phyloP scores from a whole-genome alignment of 2,113 vertebrate genomes.

The Perca schrenkii region DNA sequence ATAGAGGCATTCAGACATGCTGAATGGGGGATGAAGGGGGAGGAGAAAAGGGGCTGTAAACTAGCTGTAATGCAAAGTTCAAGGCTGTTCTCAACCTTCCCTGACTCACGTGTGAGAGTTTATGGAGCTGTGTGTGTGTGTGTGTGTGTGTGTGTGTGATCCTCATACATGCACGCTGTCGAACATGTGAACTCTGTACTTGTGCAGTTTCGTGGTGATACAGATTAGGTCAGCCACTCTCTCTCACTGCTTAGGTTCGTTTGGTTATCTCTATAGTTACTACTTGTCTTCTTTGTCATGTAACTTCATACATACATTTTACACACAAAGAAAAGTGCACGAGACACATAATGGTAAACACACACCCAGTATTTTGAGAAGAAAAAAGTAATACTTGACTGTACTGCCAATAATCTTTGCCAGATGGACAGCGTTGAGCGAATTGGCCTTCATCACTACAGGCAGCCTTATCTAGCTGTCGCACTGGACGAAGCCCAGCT shows the following conservation, averaged over 20 bases:
- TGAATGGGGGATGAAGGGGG: constrained; percentile 44
- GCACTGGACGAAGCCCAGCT: constrained; percentile 68
- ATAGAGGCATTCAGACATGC: constrained; percentile 53
- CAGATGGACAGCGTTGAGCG: constrained; percentile 54
- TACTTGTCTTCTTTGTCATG: constrained; percentile 6
- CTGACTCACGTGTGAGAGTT: constrained; percentile 39
- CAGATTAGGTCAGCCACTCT: background rate
- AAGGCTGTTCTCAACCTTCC: constrained; percentile 59
- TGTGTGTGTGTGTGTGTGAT: constrained; percentile 18
- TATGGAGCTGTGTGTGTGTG: constrained; percentile 8
- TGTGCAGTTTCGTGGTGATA: background rate
- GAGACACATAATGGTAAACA: background rate
- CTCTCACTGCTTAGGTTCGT: constrained; percentile 23
- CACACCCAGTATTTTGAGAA: background rate
- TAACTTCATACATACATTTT: constrained; percentile 28
- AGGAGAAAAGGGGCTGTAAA: constrained; percentile 52
- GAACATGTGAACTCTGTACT: constrained; percentile 27
- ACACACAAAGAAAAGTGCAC: background rate
- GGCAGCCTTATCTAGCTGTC: constrained; percentile 6
- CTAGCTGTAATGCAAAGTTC: constrained; percentile 57
- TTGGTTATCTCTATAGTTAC: background rate
- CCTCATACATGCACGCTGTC: background rate
- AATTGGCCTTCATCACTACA: constrained; percentile 19
- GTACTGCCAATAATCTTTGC: constrained; percentile 15
- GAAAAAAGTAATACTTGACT: constrained; percentile 24